Evolutionary conservation across 2,888 invertebrate species (phyloP), one percentile per base, ranked within the genome.

Genomic region (Arrhopalites spinosus): DNA sequence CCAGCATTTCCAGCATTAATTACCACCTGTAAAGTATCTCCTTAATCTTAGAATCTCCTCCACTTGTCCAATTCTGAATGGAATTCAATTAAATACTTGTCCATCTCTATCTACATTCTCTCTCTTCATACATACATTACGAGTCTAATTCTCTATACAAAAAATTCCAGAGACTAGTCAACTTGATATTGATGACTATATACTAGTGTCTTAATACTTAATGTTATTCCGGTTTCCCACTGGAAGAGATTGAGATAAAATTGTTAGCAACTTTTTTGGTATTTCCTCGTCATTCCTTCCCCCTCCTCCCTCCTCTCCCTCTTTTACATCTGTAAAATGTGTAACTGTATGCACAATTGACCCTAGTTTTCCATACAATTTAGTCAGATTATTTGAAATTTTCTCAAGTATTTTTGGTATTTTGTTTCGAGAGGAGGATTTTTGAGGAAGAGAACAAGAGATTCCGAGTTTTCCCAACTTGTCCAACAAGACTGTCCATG

Each of bases 11-110:
- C n/a, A n/a, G n/a, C n/a, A n/a, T n/a, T 79, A 81, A 81, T 81
- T 81, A 81, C 81, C 79, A 79, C 81, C 81, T 81, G 81, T 79
- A 79, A 79, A 76, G 77, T 74, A 77, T 75, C 76, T 75, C 71
- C 50, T 75, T 45, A 59, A 78, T 77, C 77, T 73, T 30, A n/a
- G 25, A 29, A 29, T 30, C 23, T 72, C 47, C 64, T 43, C 36
- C 20, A 25, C 59, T 25, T 50, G 27, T 68, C 47, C 68, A 68
- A n/a, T 68, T 56, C 23, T 20, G 53, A 29, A 25, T 43, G 71
- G 64, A 63, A 72, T 72, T 72, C 72, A 72, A 72, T 72, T 63
- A 72, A 72, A 72, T 43, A 43, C 43, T 29, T 11, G 25, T 27
- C 11, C 17, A 17, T 8, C 27, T 23, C 43, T 25, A 13, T 36